These are phyloP conservation scores for Orientallactaga sibirica DNA, from an alignment of 2,797 vertebrate species.

Conservation along the genomic window DNA sequence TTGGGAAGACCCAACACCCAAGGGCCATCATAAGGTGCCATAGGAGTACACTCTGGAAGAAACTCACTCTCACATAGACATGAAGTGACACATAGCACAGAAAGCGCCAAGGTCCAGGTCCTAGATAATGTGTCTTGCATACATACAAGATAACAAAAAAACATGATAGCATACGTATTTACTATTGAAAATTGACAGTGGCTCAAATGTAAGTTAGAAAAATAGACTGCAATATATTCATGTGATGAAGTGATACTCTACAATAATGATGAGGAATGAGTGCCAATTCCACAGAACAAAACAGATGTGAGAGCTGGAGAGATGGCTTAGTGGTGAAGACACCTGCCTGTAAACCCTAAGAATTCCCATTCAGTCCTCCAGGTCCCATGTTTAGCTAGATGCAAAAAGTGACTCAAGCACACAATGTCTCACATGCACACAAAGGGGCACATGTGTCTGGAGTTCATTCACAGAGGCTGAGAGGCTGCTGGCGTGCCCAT, in stretches of 20 bases:
- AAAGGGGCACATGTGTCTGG: no score
- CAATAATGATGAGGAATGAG: background rate
- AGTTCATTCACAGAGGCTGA: no score
- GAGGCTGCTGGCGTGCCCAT: no score
- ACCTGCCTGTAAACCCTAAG: no score
- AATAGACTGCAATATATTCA: background rate
- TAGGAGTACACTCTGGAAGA: background rate
- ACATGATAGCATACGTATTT: background rate
- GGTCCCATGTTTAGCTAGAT: no score
- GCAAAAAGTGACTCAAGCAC: no score
- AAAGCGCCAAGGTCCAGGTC: background rate
- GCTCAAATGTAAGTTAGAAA: background rate
- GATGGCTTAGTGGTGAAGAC: no score
- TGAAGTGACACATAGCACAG: background rate
- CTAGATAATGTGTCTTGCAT: background rate
- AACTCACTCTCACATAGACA: background rate
- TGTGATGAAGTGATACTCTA: background rate
- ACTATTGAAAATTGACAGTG: background rate
- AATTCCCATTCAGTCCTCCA: no score
- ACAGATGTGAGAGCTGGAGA: background rate
- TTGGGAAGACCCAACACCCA: background rate
- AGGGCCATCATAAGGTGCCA: fast-evolving
- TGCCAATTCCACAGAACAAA: background rate
- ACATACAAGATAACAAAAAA: background rate
- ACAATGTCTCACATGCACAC: no score